These are phyloP conservation scores for Neoarius graeffei DNA, from an alignment of 2,113 vertebrate genomes.

Conservation along the genomic window DNA sequence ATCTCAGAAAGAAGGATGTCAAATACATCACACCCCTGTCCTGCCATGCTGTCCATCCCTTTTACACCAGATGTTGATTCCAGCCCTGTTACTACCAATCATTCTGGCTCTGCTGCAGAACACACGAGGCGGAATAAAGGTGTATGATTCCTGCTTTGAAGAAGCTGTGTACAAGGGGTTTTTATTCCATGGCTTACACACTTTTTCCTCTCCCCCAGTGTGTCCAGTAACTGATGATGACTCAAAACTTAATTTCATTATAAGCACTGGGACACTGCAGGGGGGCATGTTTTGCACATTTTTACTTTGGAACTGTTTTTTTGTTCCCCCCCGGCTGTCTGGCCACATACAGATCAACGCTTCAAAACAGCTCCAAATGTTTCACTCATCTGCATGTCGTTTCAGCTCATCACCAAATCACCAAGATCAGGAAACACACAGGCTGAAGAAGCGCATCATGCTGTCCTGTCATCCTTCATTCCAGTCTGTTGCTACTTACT, in stretches of 20 bases:
- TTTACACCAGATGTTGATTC: too few relatives aligned
- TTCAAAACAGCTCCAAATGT: background rate
- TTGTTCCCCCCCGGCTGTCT: background rate
- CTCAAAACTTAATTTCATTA: constrained; percentile 4
- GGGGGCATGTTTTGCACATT: background rate
- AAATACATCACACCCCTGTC: too few relatives aligned
- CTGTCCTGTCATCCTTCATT: background rate
- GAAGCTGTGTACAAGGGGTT: too few relatives aligned
- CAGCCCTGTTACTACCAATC: too few relatives aligned
- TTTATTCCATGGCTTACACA: background rate
- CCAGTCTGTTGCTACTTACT: background rate
- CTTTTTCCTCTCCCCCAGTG: background rate
- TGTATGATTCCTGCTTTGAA: too few relatives aligned
- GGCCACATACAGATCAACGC: background rate
- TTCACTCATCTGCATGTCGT: background rate
- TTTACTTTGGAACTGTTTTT: background rate
- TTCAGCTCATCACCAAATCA: background rate
- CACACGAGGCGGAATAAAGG: too few relatives aligned
- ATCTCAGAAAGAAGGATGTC: too few relatives aligned
- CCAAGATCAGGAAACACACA: background rate
- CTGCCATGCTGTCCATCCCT: too few relatives aligned
- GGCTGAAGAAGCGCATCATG: background rate
- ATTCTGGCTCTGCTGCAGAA: too few relatives aligned
- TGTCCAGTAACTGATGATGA: constrained; percentile 6
- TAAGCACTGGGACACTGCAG: background rate